Evolutionary conservation across 1,140 invertebrate species (phyloP).

Genomic region (Drosophila nebulosa): DNA sequence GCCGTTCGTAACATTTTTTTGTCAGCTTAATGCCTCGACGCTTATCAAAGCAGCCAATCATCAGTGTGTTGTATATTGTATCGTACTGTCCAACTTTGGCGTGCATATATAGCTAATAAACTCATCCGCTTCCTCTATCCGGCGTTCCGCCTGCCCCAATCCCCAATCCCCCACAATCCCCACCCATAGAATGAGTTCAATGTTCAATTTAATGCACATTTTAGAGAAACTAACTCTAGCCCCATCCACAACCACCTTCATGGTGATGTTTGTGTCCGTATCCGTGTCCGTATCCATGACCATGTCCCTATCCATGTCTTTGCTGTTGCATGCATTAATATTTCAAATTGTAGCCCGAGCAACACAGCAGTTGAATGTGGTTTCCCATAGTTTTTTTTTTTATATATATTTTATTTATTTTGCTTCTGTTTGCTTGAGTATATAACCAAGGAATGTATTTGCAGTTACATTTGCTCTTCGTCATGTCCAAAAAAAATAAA

Average conservation of each 20-base stretch:
- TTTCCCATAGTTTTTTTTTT: slow-evolving; percentile 15
- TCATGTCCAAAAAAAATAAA: slow-evolving; percentile 30
- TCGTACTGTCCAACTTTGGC: slow-evolving; percentile 39
- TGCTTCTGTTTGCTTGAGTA: background rate
- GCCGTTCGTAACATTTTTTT: slow-evolving; percentile 64
- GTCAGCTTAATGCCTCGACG: slow-evolving; percentile 70
- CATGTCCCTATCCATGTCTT: slow-evolving; percentile 12
- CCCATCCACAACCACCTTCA: background rate
- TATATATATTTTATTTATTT: slow-evolving; percentile 10
- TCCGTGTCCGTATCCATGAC: background rate
- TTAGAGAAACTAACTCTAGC: slow-evolving; percentile 30
- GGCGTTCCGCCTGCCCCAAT: background rate
- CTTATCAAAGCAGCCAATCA: slow-evolving; percentile 76
- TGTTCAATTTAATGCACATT: slow-evolving; percentile 62
- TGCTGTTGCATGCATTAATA: slow-evolving; percentile 49
- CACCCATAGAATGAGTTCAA: slow-evolving; percentile 7
- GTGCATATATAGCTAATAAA: slow-evolving; percentile 59
- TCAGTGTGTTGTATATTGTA: slow-evolving; percentile 49
- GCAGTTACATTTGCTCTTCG: slow-evolving; percentile 24
- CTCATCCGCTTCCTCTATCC: slow-evolving; percentile 26
- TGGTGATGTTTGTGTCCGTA: background rate
- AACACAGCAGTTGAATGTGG: slow-evolving; percentile 18
- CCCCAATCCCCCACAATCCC: too few species aligned
- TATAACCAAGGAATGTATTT: slow-evolving; percentile 36
- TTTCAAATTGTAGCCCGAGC: slow-evolving; percentile 47